Base-by-base conservation (phyloP, 2,888 invertebrate genomes). In the Asteroscopus sphinx region DNA sequence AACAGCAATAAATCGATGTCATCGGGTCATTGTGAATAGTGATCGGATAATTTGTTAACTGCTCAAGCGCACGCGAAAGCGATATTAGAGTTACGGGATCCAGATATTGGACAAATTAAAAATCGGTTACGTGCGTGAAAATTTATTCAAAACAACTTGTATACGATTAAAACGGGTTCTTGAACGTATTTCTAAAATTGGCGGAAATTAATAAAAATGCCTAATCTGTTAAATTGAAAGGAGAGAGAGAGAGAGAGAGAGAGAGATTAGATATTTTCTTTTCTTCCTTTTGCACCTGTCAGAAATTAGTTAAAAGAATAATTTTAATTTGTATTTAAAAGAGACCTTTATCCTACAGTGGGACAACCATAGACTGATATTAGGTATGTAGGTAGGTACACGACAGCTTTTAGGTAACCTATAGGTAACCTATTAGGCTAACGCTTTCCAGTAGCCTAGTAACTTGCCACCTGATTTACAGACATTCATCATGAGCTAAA, bases 41-140 rank as follows among this genome's bases (percentile, higher is more conserved):
- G 36, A 48, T 55, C 47, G 47, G 44, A 56, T 45, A 62, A 51
- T 73, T 69, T 61, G 54, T 39, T 56, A 70, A 80, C 61, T 73
- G 81, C 48, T 11, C 36, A 32, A 17, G 36, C 77, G 68, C 71
- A 66, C 56, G 77, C 78, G 74, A 88, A 84, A 84, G 79, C 80
- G 60, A 82, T 72, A 77, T 82, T 81, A 76, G 73, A 68, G 73
- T 86, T 89, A 85, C 86, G 86, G 87, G 80, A 85, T 81, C 74
- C 73, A 65, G 54, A 42, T 45, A 54, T 61, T 66, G 15, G 13
- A 36, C 32, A 28, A 39, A 61, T 37, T 45, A 35, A 59, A 59
- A 54, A 28, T 59, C 36, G 39, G 48, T 69, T 70, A 73, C 63
- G 49, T 69, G 63, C 69, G 46, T 51, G 48, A 32, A 40, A 40